Conservation (phyloP, 2,113 vertebrate genomes). For the Aspidoscelis tigris region DNA sequence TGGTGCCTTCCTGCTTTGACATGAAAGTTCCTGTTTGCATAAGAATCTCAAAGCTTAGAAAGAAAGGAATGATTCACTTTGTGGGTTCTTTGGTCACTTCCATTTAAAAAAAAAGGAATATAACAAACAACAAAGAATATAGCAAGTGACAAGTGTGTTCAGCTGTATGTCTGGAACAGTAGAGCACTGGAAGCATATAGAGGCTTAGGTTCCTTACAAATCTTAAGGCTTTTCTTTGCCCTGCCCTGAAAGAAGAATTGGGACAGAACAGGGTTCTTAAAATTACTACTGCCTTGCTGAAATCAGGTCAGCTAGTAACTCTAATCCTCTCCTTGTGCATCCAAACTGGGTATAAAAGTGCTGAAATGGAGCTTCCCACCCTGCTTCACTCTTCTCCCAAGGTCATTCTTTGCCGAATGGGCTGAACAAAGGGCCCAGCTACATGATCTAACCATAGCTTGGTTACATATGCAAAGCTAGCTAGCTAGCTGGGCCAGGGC, state of each 20-base stretch:
- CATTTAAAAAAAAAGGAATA: too few relatives aligned
- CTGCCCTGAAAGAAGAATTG: background rate
- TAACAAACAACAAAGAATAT: background rate
- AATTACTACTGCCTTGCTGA: background rate
- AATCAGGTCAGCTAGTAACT: slow-evolving; percentile 13
- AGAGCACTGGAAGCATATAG: background rate
- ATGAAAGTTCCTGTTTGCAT: background rate
- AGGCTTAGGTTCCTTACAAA: background rate
- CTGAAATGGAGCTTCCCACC: slow-evolving; percentile 29
- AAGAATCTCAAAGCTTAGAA: background rate
- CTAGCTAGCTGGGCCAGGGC: too few relatives aligned
- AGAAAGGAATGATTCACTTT: too few relatives aligned
- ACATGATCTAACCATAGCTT: background rate
- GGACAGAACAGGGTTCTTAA: background rate
- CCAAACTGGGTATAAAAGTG: slow-evolving; percentile 42
- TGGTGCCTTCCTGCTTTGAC: too few relatives aligned
- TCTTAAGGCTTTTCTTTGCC: background rate
- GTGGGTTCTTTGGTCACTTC: too few relatives aligned
- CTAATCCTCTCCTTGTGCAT: slow-evolving; percentile 25
- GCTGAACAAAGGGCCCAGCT: slow-evolving; percentile 67
- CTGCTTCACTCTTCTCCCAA: slow-evolving; percentile 8
- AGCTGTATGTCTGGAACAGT: background rate
- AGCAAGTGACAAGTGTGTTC: background rate
- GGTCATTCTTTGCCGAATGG: slow-evolving; percentile 40
- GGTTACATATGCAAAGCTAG: slow-evolving; percentile 40